Percentiles rank a stretch among this genome's conserved stretches.
Conservation (phyloP, 2,797 vertebrate genomes). For the Pipistrellus kuhlii region DNA sequence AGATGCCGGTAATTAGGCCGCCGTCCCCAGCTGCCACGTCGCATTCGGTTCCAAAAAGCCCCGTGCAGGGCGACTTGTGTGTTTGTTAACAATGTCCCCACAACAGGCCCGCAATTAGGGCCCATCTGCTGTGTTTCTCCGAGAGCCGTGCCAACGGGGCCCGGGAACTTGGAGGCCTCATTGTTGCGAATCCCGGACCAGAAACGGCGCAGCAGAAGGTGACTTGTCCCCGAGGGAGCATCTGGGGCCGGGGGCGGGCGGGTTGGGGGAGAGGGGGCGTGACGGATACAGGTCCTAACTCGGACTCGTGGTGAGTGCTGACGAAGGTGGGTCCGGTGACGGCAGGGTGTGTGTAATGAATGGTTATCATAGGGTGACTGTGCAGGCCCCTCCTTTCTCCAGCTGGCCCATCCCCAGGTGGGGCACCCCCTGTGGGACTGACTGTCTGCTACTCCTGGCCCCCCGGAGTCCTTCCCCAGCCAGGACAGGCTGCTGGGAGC, state of each 20-base stretch:
- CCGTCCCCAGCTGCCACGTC: slow-evolving; percentile 87
- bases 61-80: slow-evolving; percentile 88
- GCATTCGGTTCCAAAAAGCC: slow-evolving; percentile 87
- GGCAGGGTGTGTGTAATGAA: fast-evolving
- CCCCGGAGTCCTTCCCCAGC: not conserved
- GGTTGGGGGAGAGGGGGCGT: fast-evolving
- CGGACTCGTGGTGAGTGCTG: not conserved
- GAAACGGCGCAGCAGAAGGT: slow-evolving; percentile 70
- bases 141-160: slow-evolving; percentile 82
- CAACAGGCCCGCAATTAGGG: slow-evolving; percentile 90
- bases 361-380: too few species aligned
- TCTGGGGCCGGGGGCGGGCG: not conserved
- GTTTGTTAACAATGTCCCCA: slow-evolving; percentile 90
- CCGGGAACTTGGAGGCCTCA: slow-evolving; percentile 82
- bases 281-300: not conserved
- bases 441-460: not conserved
- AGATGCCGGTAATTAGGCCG: slow-evolving; percentile 91
- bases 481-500: not conserved
- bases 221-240: slow-evolving; percentile 36
- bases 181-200: slow-evolving; percentile 77
- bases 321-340: not conserved
- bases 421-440: not conserved
- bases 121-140: slow-evolving; percentile 87
- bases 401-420: not conserved
- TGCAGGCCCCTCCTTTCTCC: not conserved